A percentile compares a stretch with the other conserved stretches of the same genome.
Evolutionary conservation across 2,797 vertebrate genomes (phyloP).

Genomic region (Gymnothorax javanicus): DNA sequence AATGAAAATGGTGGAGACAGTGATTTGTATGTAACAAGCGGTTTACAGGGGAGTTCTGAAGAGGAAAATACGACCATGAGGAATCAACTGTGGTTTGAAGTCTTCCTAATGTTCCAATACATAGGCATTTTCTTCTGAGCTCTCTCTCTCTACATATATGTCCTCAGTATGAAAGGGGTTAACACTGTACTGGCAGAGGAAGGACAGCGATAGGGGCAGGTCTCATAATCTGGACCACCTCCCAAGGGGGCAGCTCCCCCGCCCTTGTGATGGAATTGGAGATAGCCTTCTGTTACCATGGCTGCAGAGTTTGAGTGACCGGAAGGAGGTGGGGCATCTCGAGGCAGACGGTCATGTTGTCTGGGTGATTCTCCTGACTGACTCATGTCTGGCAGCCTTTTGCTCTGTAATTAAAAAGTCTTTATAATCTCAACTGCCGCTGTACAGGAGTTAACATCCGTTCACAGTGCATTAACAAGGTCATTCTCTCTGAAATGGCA

Average conservation of each 20-base stretch:
- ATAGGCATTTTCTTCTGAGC: no score
- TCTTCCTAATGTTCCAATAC: no score
- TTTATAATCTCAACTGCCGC: background rate
- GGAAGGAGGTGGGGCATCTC: background rate
- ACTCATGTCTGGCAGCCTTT: background rate
- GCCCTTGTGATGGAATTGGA: background rate
- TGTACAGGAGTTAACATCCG: background rate
- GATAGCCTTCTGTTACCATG: constrained; percentile 16
- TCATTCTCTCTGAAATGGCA: background rate
- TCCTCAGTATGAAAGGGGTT: no score
- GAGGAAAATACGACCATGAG: no score
- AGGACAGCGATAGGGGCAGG: background rate
- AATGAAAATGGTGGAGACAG: no score
- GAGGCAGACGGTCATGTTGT: background rate
- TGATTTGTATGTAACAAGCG: no score
- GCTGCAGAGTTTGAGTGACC: constrained; percentile 9
- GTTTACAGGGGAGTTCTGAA: no score
- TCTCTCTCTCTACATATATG: no score
- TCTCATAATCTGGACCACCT: background rate
- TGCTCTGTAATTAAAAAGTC: background rate
- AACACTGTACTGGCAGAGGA: background rate
- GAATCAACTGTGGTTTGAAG: no score
- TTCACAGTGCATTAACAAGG: background rate
- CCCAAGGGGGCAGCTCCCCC: background rate
- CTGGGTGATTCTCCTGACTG: background rate